Base-by-base conservation (phyloP, 2,888 invertebrate genomes). In the Drosophila tanythrix region DNA sequence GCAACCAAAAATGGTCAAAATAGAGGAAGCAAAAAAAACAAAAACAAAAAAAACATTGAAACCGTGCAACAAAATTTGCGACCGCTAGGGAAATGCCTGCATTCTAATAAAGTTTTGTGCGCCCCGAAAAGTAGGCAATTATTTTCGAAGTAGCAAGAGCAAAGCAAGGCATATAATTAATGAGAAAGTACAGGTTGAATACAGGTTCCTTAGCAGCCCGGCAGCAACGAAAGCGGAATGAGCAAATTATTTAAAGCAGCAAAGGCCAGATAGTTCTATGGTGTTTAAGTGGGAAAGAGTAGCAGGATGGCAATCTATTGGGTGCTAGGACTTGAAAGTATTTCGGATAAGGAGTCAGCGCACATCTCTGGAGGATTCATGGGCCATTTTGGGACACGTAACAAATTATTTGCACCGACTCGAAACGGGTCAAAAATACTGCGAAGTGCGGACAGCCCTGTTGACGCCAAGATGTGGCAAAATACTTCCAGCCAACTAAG, bases 81-180 rank as follows among this genome's bases (percentile, higher is more conserved):
- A 70, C 76, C 80, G 40, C n/a, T 8, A 43, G 79, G 79, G 40
- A 82, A 76, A 76, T 67, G 66, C 59, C 70, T 66, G 76, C 83
- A 81, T 80, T 73, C 70, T 86, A 74, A 81, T 83, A 73, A 81
- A 84, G 87, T 83, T 80, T 70, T 68, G 50, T 35, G 70, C 51
- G 66, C 73, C 60, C 80, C 51, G 25, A 76, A 87, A 83, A 77
- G 79, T 79, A 79, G 88, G 75, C 88, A 85, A 81, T 86, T 85
- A 86, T 88, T 85, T 83, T 85, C 87, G 62, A 43, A 38, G 29
- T 36, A 27, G 29, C 27, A 25, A 10, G 61, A 21, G 25, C 40
- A 48, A 10, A 25, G 36, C n/a, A 31, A 27, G 40, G 29, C 35
- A 18, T 43, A 43, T 55, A 55, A 72, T 72, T 72, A 70, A 70